Evolutionary conservation across 37 sponge, comb jelly and placozoan genomes (phyloP), one percentile per base, ranked within the genome.

Genomic region (Dysidea cf. avara): DNA sequence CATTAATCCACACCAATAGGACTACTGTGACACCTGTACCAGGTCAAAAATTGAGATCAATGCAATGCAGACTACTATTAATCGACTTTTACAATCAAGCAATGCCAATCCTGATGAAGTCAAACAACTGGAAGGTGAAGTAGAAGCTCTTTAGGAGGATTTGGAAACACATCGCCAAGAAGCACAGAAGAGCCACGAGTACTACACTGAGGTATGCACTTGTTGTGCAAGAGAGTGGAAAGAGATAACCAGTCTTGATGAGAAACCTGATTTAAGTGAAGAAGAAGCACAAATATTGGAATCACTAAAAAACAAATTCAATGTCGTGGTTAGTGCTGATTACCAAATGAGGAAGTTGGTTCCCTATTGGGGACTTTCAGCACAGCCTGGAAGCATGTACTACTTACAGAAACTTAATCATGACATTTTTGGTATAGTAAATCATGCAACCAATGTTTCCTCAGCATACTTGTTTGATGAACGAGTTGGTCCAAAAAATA

Each of bases 301-400:
- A n/a, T n/a, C n/a, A n/a, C n/a, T n/a, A n/a, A n/a, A n/a, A n/a
- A n/a, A n/a, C n/a, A n/a, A n/a, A n/a, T n/a, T n/a, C n/a, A n/a
- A n/a, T n/a, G n/a, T n/a, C n/a, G n/a, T n/a, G 9, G 4, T 68
- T 20, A 52, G 53, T 51, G 69, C 69, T 1, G 69, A 68, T 31
- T 68, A 68, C 53, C 69, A 68, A 18, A 47, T 50, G 53, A 34
- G 53, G 18, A 68, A 68, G 32, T 31, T 68, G 43, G 64, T 82
- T 48, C 82, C 82, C 17, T 62, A 74, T 39, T 82, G 82, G 74
- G 81, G 82, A n/a, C 37, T 22, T 5, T 34, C 75, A 6, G 68
- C 73, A 34, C 82, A 82, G 34, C 74, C 74, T 20, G 68, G 75
- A 2, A 48, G 50, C 14, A 68, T 69, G 0, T 78, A 78, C 36